Percentiles rank a stretch among this genome's conserved stretches.
These are phyloP conservation scores for Drosophila orena DNA, from an alignment of 1,140 invertebrate species.

Conservation along the genomic window DNA sequence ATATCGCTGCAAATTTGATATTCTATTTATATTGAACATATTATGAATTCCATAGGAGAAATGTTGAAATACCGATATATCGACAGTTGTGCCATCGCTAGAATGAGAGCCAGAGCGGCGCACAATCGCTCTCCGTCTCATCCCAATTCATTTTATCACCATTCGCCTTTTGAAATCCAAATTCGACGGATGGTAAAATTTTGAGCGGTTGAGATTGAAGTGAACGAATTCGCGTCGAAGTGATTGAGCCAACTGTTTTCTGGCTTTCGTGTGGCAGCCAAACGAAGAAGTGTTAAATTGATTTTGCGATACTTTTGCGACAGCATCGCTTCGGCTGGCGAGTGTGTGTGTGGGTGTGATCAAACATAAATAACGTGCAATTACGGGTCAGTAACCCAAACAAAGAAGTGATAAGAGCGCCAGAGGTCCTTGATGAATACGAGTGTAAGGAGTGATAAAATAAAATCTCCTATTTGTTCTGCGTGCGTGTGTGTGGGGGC, in stretches of 20 bases:
- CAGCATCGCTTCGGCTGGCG: constrained; percentile 17
- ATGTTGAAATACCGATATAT: not conserved
- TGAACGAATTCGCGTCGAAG: constrained; percentile 3
- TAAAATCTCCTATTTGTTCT: constrained; percentile 19
- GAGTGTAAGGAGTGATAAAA: constrained; percentile 32
- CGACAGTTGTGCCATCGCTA: not conserved
- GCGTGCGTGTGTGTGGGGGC: constrained; percentile 5
- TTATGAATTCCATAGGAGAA: not conserved
- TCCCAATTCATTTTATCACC: not conserved
- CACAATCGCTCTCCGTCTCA: not conserved
- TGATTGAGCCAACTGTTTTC: constrained; percentile 8
- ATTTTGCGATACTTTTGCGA: constrained; percentile 25
- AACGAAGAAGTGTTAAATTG: constrained; percentile 19
- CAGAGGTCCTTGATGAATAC: constrained; percentile 17
- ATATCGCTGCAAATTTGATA: no score
- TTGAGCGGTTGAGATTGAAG: constrained; percentile 2
- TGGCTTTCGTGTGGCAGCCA: constrained; percentile 1
- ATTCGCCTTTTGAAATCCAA: constrained; percentile 7
- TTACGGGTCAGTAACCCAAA: constrained; percentile 43
- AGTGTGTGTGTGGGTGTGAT: constrained; percentile 15
- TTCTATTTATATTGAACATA: not conserved
- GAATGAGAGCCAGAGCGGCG: not conserved
- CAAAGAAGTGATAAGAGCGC: constrained; percentile 41
- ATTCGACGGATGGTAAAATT: constrained; percentile 11
- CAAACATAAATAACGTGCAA: constrained; percentile 38